Percentiles rank a stretch among this genome's conserved stretches.
Conservation (phyloP, 2,888 invertebrate species). For the Idaea aversata region DNA sequence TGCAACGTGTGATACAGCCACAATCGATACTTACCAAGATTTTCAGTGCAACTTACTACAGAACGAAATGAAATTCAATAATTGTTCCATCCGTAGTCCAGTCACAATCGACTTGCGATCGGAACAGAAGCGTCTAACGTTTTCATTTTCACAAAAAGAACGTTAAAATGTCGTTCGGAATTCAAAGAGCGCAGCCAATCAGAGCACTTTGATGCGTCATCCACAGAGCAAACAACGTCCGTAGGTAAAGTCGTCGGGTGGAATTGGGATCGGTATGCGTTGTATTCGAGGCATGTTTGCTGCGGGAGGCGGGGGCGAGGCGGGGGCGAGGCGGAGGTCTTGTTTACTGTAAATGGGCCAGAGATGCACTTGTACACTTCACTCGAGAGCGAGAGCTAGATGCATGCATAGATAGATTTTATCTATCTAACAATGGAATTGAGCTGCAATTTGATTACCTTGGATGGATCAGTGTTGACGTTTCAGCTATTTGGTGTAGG, state of each 20-base stretch:
- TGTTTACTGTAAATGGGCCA: slow-evolving; percentile 31
- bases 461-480: not conserved
- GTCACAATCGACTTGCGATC: not conserved
- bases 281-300: slow-evolving; percentile 35
- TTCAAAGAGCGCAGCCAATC: slow-evolving; percentile 22
- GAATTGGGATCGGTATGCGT: slow-evolving; percentile 30
- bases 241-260: slow-evolving; percentile 25
- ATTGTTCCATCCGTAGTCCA: not conserved
- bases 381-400: slow-evolving; percentile 11
- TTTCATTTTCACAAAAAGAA: slow-evolving; percentile 2
- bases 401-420: slow-evolving; percentile 19
- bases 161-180: slow-evolving; percentile 17
- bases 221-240: slow-evolving; percentile 26
- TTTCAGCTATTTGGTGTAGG: not conserved
- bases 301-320: slow-evolving; percentile 7
- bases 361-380: slow-evolving; percentile 27
- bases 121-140: not conserved
- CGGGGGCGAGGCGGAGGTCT: slow-evolving; percentile 6
- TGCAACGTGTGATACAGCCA: not conserved
- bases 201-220: slow-evolving; percentile 25
- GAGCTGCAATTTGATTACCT: slow-evolving; percentile 3
- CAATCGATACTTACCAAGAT: not conserved
- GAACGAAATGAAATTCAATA: not conserved
- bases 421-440: slow-evolving; percentile 12
- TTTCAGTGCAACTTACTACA: not conserved